Conservation (phyloP, 2,888 invertebrate species). For the Leptinotarsa haldemani region DNA sequence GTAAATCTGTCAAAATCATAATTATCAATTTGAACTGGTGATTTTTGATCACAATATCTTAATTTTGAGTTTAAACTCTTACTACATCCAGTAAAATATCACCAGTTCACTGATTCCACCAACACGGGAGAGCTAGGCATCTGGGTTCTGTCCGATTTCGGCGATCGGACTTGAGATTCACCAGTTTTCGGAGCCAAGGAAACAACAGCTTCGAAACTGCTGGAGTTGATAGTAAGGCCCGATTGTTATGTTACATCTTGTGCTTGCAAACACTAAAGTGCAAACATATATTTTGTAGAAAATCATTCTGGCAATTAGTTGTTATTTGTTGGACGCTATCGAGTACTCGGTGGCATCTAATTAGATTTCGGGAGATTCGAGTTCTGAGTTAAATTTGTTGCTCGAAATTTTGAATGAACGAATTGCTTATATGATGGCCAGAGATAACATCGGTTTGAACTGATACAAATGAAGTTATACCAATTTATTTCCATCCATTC, state of each 20-base stretch:
- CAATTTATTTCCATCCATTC: too few species aligned
- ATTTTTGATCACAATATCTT: too few species aligned
- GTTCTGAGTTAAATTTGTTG: not conserved
- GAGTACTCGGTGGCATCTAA: slow-evolving; percentile 18
- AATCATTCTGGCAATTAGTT: slow-evolving; percentile 22
- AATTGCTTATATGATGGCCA: not conserved
- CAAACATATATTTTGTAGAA: slow-evolving; percentile 26
- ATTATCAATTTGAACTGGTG: too few species aligned
- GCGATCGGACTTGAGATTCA: slow-evolving; percentile 46
- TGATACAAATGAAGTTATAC: too few species aligned
- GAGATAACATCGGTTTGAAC: too few species aligned
- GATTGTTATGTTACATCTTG: slow-evolving; percentile 42
- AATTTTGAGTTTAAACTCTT: too few species aligned
- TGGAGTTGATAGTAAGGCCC: slow-evolving; percentile 37
- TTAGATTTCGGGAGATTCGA: slow-evolving; percentile 15
- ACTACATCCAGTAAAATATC: too few species aligned
- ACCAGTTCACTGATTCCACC: slow-evolving; percentile 63
- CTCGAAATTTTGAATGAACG: slow-evolving; percentile 2
- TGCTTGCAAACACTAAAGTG: slow-evolving; percentile 33
- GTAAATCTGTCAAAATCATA: too few species aligned
- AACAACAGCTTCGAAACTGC: slow-evolving; percentile 53
- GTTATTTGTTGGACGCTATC: slow-evolving; percentile 16
- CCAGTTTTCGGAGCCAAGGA: slow-evolving; percentile 50
- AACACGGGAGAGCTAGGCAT: slow-evolving; percentile 55
- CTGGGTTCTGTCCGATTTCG: slow-evolving; percentile 49